Evolutionary conservation across 2,113 vertebrate species (phyloP).

Genomic region (Gorsachius goisagi): DNA sequence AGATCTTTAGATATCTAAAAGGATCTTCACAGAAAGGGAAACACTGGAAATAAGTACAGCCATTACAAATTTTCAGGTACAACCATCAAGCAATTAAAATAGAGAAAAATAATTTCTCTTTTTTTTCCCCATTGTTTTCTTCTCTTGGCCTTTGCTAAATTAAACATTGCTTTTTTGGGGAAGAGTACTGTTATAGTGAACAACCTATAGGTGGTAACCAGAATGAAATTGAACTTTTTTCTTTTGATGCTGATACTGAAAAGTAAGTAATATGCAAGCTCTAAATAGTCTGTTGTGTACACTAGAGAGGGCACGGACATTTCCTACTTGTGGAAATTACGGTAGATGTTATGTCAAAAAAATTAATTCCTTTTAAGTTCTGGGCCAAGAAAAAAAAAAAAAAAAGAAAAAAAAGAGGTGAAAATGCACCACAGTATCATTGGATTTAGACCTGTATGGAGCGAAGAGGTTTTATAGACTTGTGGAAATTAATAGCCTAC

Average conservation of each 20-base stretch:
- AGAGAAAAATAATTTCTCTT: neutral
- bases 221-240: neutral
- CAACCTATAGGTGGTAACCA: neutral
- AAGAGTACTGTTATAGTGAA: neutral
- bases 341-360: neutral
- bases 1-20: neutral
- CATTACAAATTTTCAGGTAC: neutral
- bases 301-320: neutral
- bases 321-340: neutral
- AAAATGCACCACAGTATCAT: neutral
- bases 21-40: neutral
- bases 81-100: neutral
- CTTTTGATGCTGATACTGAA: neutral
- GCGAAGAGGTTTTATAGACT: neutral
- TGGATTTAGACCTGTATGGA: neutral
- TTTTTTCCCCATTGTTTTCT: neutral
- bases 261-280: neutral
- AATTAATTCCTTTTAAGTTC: neutral
- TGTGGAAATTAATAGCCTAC: neutral
- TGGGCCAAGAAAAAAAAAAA: neutral
- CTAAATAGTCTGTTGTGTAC: neutral
- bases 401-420: fast-evolving
- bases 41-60: neutral
- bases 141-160: neutral
- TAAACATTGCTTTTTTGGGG: neutral